Conservation (phyloP, 2,113 vertebrate species). For the Anseranas semipalmata region DNA sequence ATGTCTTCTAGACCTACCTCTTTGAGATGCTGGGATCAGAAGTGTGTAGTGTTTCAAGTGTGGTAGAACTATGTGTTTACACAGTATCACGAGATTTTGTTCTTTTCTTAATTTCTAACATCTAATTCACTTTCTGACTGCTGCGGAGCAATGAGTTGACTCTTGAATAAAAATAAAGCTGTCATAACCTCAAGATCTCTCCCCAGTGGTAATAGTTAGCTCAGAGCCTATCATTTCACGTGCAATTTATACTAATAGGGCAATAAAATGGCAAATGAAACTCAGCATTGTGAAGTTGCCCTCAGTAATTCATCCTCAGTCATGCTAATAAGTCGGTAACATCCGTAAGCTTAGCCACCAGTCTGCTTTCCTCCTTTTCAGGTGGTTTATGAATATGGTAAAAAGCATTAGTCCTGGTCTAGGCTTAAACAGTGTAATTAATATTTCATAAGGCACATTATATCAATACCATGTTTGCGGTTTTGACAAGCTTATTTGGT, state of each 20-base stretch:
- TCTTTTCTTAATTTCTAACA: neutral
- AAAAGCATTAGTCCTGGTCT: neutral
- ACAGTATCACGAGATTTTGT: neutral
- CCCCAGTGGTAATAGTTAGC: neutral
- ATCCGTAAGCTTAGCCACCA: neutral
- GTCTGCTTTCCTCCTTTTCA: neutral
- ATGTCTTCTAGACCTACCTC: neutral
- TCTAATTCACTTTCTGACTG: neutral
- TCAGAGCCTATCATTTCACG: neutral
- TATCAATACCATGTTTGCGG: neutral
- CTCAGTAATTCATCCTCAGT: neutral
- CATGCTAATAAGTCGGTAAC: neutral
- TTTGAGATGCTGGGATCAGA: neutral
- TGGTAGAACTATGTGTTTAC: neutral
- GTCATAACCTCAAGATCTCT: neutral
- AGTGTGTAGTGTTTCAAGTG: neutral
- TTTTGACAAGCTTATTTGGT: slow-evolving; percentile 6
- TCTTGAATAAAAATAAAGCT: neutral
- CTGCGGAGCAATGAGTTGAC: neutral
- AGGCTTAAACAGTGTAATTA: neutral
- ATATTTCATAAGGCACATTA: neutral
- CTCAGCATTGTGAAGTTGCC: neutral
- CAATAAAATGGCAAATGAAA: neutral
- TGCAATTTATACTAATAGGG: neutral
- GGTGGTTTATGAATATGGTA: neutral